Percentiles rank a stretch among this genome's conserved stretches.
Conservation (phyloP, 2,888 invertebrate genomes). For the Nephrotoma guestfalica region DNA sequence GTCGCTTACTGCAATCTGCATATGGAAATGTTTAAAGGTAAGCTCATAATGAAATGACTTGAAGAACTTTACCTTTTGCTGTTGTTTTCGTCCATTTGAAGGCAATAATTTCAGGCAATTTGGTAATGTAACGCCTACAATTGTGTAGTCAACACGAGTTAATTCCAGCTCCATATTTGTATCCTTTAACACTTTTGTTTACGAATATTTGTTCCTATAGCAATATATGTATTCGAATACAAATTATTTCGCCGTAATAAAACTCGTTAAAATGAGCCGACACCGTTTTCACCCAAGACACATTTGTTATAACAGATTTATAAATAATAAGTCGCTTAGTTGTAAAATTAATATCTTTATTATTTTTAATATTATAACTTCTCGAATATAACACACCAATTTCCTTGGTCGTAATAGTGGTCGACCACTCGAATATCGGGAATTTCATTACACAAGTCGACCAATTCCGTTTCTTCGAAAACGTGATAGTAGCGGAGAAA, state of each 20-base stretch:
- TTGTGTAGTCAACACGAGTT: conserved; percentile 67
- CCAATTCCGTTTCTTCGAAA: conserved; percentile 71
- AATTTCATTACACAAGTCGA: conserved; percentile 43
- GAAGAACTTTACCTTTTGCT: conserved; percentile 25
- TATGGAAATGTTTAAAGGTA: conserved; percentile 13
- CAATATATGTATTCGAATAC: not conserved
- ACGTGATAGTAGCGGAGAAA: conserved; percentile 87
- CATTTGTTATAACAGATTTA: not conserved
- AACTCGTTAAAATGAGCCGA: not conserved
- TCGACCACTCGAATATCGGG: conserved; percentile 39
- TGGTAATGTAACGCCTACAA: conserved; percentile 61
- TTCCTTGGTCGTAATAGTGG: conserved; percentile 90
- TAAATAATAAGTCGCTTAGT: too few relatives aligned
- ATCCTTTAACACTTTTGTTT: not conserved
- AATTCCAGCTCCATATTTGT: conserved; percentile 60
- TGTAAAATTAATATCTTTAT: not conserved
- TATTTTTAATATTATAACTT: conserved; percentile 28
- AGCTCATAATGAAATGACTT: not conserved
- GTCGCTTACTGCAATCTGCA: conserved; percentile 67
- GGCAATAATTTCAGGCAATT: conserved; percentile 68
- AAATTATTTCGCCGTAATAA: not conserved
- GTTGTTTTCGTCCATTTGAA: conserved; percentile 40
- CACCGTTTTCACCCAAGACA: not conserved
- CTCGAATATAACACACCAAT: conserved; percentile 78
- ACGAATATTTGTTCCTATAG: not conserved